Evolutionary conservation across 1,140 invertebrate genomes (phyloP).

Genomic region (Apis laboriosa): DNA sequence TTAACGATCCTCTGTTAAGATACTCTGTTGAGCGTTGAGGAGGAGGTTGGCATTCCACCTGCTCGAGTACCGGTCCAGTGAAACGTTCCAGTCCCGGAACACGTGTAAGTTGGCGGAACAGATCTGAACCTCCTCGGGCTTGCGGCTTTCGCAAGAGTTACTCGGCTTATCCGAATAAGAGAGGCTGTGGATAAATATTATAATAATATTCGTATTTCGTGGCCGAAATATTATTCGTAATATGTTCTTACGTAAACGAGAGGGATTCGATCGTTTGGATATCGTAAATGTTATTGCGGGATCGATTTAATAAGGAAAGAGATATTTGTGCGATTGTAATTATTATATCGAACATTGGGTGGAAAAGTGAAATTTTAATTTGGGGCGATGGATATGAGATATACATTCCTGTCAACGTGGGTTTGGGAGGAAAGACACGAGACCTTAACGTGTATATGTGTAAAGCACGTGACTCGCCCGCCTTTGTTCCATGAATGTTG

Average conservation of each 20-base stretch:
- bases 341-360: no score
- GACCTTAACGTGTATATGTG: not conserved
- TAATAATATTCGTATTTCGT: no score
- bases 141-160: not conserved
- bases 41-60: constrained; percentile 55
- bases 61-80: constrained; percentile 41
- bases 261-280: no score
- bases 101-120: constrained; percentile 41
- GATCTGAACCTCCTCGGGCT: constrained; percentile 6
- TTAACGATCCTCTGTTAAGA: constrained; percentile 11
- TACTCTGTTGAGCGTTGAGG: constrained; percentile 5
- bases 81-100: constrained; percentile 30
- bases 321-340: no score
- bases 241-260: no score
- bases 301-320: no score
- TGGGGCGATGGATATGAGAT: not conserved
- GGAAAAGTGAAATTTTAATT: no score
- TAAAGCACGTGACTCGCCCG: not conserved
- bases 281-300: no score
- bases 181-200: no score
- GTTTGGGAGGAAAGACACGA: no score
- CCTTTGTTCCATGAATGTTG: not conserved
- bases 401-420: not conserved
- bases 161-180: not conserved
- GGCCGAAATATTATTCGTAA: no score